Conservation (phyloP, 2,888 invertebrate genomes). For the Lathronympha strigana region DNA sequence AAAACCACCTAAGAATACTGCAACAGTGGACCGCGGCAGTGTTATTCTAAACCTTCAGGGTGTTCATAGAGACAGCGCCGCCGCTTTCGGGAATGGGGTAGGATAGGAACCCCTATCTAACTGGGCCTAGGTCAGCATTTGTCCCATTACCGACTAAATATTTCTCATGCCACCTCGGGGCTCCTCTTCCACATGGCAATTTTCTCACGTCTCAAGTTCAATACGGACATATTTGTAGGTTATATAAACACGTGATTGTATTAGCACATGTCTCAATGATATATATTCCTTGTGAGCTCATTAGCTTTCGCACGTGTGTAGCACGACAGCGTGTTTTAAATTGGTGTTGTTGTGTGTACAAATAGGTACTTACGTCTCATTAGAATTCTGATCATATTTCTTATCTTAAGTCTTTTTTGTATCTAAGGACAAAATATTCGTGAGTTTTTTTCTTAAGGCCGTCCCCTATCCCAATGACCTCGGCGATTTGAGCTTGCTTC, state of each 20-base stretch:
- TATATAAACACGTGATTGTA: not conserved
- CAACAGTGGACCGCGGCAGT: too few species aligned
- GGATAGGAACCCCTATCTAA: too few species aligned
- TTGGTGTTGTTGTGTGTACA: too few species aligned
- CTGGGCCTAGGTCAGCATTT: too few species aligned
- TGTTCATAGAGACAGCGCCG: too few species aligned
- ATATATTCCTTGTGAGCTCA: conserved; percentile 12
- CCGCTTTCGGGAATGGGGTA: too few species aligned
- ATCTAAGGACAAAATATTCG: not conserved
- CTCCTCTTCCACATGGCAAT: conserved; percentile 11
- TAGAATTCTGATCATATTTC: not conserved
- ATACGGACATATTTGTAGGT: conserved; percentile 12
- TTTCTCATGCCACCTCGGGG: not conserved
- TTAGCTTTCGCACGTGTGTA: conserved; percentile 23
- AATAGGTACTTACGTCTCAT: not conserved
- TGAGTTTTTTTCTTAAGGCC: not conserved
- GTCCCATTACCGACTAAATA: too few species aligned
- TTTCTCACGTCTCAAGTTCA: conserved; percentile 23
- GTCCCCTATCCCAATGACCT: too few species aligned
- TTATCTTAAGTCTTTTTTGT: conserved; percentile 1
- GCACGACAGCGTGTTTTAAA: conserved; percentile 1
- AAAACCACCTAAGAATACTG: too few species aligned
- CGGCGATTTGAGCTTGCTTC: too few species aligned
- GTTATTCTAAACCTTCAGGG: too few species aligned
- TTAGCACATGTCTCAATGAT: conserved; percentile 25